Base-by-base conservation (phyloP, 2,113 vertebrate genomes). In the Centropus unirufus region DNA sequence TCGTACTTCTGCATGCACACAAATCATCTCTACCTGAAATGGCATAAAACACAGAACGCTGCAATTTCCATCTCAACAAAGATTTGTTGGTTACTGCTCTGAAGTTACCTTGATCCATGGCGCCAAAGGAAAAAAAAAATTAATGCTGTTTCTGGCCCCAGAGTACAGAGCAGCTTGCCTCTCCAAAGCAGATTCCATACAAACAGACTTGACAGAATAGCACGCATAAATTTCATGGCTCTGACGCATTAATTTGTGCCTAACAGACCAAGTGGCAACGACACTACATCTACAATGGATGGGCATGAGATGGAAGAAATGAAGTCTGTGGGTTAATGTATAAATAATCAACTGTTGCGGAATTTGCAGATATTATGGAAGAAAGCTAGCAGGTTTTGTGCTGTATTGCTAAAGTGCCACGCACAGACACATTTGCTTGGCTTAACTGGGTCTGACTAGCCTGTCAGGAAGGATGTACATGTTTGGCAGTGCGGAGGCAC, bases 141-240 rank as follows among this genome's bases (percentile, higher is more conserved):
- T 68, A 87, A 39, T 90, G 27, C 59, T 92, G 52, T 95, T 95
- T 96, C 87, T 94, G 89, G 91, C 75, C 82, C 15, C 78, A 87
- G 69, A 89, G 36, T 47, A 91, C 77, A 90, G 82, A 93, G 90
- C 91, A 91, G 85, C 74, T 83, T 95, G 89, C 81, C 75, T 97
- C 96, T 94, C 93, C 80, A 68, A 51, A 81, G 74, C 89, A 96
- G 91, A 95, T 97, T 96, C 95, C 95, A 83, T 97, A 93, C 96
- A 96, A 96, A 84, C 88, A 94, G 94, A 87, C 93, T 92, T 93
- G 95, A 97, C 92, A 96, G 90, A 97, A 95, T 96, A 96, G 91
- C 94, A 82, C 83, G 94, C 95, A 96, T 98, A 97, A 97, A 96
- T 97, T 96, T 96, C 81, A 87, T 11, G 68, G 87, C 78, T 96